Evolutionary conservation across 2,888 invertebrate genomes (phyloP), one percentile per base, ranked within the genome.

Genomic region (Drosophila percnosoma): DNA sequence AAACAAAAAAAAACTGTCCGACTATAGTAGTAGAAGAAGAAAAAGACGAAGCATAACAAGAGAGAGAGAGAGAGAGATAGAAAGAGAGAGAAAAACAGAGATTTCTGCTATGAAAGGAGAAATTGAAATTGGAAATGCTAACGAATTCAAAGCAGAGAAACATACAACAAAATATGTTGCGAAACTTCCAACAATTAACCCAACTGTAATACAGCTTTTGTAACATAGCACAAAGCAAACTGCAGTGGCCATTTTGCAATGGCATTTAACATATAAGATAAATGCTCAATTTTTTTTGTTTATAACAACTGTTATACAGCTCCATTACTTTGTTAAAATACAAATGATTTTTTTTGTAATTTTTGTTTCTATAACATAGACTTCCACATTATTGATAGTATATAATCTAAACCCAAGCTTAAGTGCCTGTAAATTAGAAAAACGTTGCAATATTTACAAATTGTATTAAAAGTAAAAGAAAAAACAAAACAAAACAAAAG

Each of bases 401-500:
- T 18, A 21, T 64, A 60, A 61, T 48, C 49, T 29, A 58, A 69
- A 67, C 51, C 63, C 68, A 90, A 74, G 87, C 70, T 86, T 75
- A 87, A 90, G 86, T 87, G 86, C 86, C 86, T 86, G 86, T 80
- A 68, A 71, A 65, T 64, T 31, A 45, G 42, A 66, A 55, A 49
- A 49, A 72, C 63, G 86, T 85, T 87, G 90, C 86, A 87, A 87
- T 87, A 90, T 87, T 88, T 90, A 90, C 86, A 69, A 70, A 61
- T 66, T 80, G 69, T 61, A 80, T 49, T 8, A 15, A 45, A 27
- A 2, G 15, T 15, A 7, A 42, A 68, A 4, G 4, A 4, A 61
- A 58, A 54, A 48, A 54, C 33, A 27, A 27, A 27, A 27, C 40
- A 27, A 33, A 64, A 8, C 7, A 45, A 45, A 33, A 21, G 4